Evolutionary conservation across 2,888 invertebrate genomes (phyloP), one percentile per base, ranked within the genome.

Genomic region (Ichneumon xanthorius): DNA sequence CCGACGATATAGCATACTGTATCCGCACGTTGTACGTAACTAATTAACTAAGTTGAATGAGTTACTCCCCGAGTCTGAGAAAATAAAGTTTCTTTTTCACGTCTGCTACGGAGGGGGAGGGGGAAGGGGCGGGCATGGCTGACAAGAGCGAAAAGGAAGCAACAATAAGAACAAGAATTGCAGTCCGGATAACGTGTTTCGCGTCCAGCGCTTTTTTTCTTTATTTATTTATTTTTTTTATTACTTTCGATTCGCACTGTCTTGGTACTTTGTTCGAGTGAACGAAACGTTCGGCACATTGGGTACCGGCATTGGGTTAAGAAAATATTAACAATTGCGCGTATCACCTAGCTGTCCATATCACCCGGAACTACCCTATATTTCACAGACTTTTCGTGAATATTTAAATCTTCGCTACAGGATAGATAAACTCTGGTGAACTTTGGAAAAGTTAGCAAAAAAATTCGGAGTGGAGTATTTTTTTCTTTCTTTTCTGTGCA

Each of bases 11-110:
- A 61, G 11, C 48, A 40, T 40, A 40, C 26, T 67, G 11, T 67
- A 67, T 76, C 40, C 67, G 50, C 53, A 67, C 82, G 65, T 82
- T 80, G 65, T 85, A 82, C 83, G 85, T 84, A 85, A 87, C 86
- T 87, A 91, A 90, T 89, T 89, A 89, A 89, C 87, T 84, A 89
- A 89, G 89, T 90, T 90, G 88, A 88, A 89, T 90, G 89, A 90
- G 88, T 89, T 88, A 87, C 88, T 70, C 80, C 88, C 80, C 65
- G 86, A 87, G 77, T 88, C 82, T 77, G 84, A 61, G 79, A 87
- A 82, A 88, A 87, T 87, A 87, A 87, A 87, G 83, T 85, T 88
- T 87, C 82, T 87, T 85, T 83, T 86, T 83, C 71, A 75, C 80
- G 84, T 71, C 77, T 67, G 77, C 6, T 80, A 26, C 19, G 33